Evolutionary conservation across 2,888 invertebrate species (phyloP).

Genomic region (Onthophagus sagittarius): DNA sequence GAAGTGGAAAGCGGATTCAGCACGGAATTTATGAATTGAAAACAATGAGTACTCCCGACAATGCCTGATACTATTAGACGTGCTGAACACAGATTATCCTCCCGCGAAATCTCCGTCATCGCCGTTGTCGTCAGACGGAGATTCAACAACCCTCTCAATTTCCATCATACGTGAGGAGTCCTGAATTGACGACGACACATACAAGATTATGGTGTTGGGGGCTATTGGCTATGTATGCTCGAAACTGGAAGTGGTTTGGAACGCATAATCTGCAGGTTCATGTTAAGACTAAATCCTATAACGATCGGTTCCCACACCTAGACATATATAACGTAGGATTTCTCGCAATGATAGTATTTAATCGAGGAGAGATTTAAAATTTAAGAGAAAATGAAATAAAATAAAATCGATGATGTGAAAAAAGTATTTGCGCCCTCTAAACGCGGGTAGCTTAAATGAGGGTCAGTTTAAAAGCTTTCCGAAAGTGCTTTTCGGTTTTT

Average conservation of each 20-base stretch:
- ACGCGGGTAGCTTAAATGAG: constrained; percentile 38
- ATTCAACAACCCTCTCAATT: neutral
- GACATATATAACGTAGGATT: neutral
- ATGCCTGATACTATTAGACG: constrained; percentile 32
- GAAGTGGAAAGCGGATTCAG: constrained; percentile 37
- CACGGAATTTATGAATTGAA: constrained; percentile 43
- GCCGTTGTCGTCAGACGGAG: neutral
- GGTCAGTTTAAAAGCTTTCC: constrained; percentile 36
- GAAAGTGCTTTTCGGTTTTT: constrained; percentile 40
- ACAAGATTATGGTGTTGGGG: neutral
- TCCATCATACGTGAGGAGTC: neutral
- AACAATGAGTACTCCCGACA: constrained; percentile 41
- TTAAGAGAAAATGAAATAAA: neutral
- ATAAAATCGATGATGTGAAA: neutral
- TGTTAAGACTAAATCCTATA: neutral
- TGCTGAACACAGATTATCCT: constrained; percentile 30
- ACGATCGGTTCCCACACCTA: neutral
- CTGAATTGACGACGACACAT: neutral
- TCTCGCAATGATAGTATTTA: neutral
- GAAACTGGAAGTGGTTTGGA: neutral
- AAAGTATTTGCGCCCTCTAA: constrained; percentile 34
- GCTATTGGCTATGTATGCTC: neutral
- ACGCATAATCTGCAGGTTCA: neutral
- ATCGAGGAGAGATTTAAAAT: neutral
- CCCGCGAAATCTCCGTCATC: constrained; percentile 13